Evolutionary conservation across 1,140 invertebrate genomes (phyloP).

Genomic region (Pristionchus pacificus): DNA sequence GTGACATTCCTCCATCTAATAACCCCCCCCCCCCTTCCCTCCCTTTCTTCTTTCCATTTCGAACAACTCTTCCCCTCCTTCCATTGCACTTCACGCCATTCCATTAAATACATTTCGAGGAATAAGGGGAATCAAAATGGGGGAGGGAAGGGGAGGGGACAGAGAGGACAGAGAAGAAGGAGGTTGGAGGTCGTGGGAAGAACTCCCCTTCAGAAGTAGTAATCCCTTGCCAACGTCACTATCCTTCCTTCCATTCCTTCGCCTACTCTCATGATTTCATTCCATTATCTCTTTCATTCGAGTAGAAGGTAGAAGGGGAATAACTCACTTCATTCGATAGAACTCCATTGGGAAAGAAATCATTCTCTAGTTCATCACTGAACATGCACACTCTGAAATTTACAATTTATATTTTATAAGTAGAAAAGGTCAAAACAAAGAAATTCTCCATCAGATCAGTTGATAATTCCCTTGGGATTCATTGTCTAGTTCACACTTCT

Average conservation of each 20-base stretch:
- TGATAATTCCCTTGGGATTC: too few species aligned
- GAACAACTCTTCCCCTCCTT: too few species aligned
- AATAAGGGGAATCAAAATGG: too few species aligned
- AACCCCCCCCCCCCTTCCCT: too few species aligned
- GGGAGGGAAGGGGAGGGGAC: too few species aligned
- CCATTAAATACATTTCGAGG: too few species aligned
- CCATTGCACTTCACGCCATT: too few species aligned
- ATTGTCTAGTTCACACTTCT: background rate
- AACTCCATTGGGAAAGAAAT: slow-evolving; percentile 6
- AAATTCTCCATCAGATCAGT: slow-evolving; percentile 6
- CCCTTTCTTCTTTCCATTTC: too few species aligned
- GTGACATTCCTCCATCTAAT: too few species aligned
- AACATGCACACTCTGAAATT: slow-evolving; percentile 14
- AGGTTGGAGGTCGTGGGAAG: background rate
- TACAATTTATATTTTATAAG: background rate
- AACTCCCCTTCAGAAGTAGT: background rate
- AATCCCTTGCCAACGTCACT: background rate
- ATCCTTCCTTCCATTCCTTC: background rate
- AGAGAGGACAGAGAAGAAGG: too few species aligned
- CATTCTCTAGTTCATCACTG: slow-evolving; percentile 7
- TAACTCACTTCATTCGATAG: too few species aligned
- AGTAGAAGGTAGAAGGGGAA: background rate
- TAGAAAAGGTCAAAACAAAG: background rate
- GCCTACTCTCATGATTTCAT: background rate
- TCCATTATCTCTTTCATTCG: background rate